Percentiles rank a stretch among this genome's conserved stretches.
Conservation (phyloP, 2,113 vertebrate genomes). For the Pimephales promelas region DNA sequence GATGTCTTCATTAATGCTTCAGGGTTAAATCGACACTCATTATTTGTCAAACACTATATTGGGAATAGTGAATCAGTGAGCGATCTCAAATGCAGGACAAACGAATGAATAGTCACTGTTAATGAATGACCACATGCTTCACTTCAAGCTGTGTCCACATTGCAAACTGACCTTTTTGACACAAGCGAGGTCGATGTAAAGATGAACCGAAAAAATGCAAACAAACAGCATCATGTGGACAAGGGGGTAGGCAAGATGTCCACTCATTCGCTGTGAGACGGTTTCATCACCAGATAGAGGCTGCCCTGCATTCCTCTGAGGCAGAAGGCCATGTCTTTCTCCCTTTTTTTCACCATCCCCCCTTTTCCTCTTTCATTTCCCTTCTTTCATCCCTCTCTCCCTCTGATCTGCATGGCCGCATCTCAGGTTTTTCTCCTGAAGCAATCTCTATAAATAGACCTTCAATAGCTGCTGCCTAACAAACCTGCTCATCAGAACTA, state of each 20-base stretch:
- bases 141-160: neutral
- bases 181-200: neutral
- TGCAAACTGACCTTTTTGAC: neutral
- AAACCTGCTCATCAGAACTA: conserved; percentile 68
- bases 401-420: conserved; percentile 61
- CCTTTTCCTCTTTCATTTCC: conserved; percentile 33
- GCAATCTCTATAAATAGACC: conserved; percentile 66
- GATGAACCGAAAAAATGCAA: neutral
- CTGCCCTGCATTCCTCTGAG: conserved; percentile 25
- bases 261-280: neutral
- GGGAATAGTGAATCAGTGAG: neutral
- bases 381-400: conserved; percentile 36
- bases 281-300: conserved; percentile 3
- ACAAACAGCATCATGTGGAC: neutral
- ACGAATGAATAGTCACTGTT: conserved; percentile 15
- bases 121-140: neutral
- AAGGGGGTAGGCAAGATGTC: neutral
- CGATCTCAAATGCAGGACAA: neutral
- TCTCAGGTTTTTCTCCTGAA: conserved; percentile 62
- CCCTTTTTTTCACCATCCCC: conserved; percentile 35
- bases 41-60: neutral
- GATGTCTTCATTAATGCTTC: neutral
- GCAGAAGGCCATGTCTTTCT: conserved; percentile 45
- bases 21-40: neutral
- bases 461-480: conserved; percentile 62